These are phyloP conservation scores for Trinorchestia longiramus DNA, from an alignment of 1,140 invertebrate genomes.

Conservation along the genomic window DNA sequence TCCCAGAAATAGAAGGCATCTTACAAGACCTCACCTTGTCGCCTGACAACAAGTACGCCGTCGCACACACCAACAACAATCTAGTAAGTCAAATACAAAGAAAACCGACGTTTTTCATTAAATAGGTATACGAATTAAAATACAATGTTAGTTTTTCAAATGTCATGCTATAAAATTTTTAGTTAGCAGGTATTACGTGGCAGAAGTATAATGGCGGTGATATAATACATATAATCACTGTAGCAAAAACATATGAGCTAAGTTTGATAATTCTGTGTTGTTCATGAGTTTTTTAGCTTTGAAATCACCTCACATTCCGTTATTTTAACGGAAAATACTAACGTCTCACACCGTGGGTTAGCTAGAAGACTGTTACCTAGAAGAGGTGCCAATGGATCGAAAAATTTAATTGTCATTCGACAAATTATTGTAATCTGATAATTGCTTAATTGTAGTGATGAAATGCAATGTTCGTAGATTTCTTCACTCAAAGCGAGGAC, in stretches of 20 bases:
- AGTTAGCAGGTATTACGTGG: not conserved
- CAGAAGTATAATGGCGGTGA: not conserved
- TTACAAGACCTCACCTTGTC: conserved; percentile 95
- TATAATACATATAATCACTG: not conserved
- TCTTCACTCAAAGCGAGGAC: too few relatives aligned
- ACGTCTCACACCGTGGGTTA: too few relatives aligned
- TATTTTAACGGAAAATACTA: too few relatives aligned
- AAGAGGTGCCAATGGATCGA: too few relatives aligned
- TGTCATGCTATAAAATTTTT: not conserved
- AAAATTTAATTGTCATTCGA: too few relatives aligned
- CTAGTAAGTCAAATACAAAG: conserved; percentile 74
- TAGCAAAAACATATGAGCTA: not conserved
- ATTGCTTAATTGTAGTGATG: too few relatives aligned
- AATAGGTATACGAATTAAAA: not conserved
- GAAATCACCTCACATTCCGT: too few relatives aligned
- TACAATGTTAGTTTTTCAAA: not conserved
- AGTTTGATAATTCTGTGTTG: not conserved
- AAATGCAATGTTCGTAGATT: too few relatives aligned
- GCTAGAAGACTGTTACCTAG: too few relatives aligned
- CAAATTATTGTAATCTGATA: too few relatives aligned
- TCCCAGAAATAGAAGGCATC: conserved; percentile 93
- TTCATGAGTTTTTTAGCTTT: too few relatives aligned
- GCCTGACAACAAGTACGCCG: conserved; percentile 94
- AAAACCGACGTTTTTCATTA: not conserved
- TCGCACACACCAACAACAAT: conserved; percentile 97